Conservation (phyloP, 1,140 invertebrate genomes). For the Ladona fulva region DNA sequence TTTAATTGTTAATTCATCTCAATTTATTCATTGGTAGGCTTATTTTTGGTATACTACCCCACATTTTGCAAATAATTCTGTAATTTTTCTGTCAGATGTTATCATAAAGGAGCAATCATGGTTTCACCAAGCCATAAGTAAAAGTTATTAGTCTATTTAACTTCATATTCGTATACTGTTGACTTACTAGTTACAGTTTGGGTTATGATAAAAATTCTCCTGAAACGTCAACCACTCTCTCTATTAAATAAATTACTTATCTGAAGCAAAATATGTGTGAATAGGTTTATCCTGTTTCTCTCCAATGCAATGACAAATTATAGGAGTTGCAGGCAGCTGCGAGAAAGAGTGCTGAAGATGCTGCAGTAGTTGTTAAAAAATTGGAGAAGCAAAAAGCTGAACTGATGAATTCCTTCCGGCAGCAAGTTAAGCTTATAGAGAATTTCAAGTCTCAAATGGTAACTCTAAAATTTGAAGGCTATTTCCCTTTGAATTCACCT, state of each 20-base stretch:
- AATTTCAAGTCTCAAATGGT: slow-evolving; percentile 47
- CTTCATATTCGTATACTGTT: not conserved
- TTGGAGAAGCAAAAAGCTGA: slow-evolving; percentile 40
- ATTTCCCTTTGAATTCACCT: too few relatives aligned
- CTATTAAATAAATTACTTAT: not conserved
- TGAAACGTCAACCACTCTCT: not conserved
- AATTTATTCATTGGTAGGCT: too few relatives aligned
- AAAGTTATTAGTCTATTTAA: not conserved
- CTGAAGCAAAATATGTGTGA: not conserved
- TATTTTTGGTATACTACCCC: too few relatives aligned
- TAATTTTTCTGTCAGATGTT: too few relatives aligned
- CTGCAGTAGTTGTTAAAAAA: not conserved
- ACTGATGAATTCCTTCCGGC: slow-evolving; percentile 41
- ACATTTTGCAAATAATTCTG: too few relatives aligned
- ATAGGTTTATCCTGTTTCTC: not conserved
- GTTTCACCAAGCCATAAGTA: too few relatives aligned
- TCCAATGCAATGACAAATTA: not conserved
- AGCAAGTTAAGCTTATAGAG: slow-evolving; percentile 40
- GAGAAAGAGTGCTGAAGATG: not conserved
- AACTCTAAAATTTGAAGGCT: slow-evolving; percentile 3
- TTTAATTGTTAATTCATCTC: too few relatives aligned
- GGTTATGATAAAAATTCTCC: too few relatives aligned
- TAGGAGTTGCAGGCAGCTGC: not conserved
- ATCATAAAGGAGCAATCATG: too few relatives aligned
- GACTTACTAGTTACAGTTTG: not conserved